Evolutionary conservation across 2,888 invertebrate species (phyloP).

Genomic region (Zygaena filipendulae): DNA sequence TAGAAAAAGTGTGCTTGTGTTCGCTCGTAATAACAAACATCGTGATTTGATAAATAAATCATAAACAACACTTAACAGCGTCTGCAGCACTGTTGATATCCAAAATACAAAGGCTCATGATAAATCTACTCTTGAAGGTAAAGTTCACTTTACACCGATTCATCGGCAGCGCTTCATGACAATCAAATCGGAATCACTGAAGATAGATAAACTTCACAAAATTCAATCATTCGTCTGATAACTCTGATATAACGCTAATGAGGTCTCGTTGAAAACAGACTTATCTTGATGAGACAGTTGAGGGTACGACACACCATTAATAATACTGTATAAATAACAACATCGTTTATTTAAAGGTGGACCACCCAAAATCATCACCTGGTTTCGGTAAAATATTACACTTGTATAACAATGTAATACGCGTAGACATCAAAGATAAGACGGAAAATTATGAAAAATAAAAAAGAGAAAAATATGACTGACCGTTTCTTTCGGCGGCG

Average conservation of each 20-base stretch:
- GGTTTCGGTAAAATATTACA: too few relatives aligned
- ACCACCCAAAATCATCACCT: conserved; percentile 68
- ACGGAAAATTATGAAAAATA: conserved; percentile 39
- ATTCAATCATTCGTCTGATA: conserved; percentile 55
- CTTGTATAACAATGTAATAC: too few relatives aligned
- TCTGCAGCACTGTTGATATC: too few relatives aligned
- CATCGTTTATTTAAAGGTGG: conserved; percentile 48
- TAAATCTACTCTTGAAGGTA: too few relatives aligned
- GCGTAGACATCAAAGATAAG: conserved; percentile 46
- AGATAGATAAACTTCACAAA: conserved; percentile 43
- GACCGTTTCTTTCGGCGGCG: conserved; percentile 25
- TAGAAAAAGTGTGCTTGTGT: too few relatives aligned
- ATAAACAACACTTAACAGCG: too few relatives aligned
- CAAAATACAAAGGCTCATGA: too few relatives aligned
- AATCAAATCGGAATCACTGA: conserved; percentile 41
- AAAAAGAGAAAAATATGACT: conserved; percentile 42
- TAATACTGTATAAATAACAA: conserved; percentile 58
- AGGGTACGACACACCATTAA: conserved; percentile 43
- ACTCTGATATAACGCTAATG: conserved; percentile 39
- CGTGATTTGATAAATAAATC: too few relatives aligned
- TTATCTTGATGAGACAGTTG: conserved; percentile 60
- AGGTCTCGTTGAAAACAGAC: conserved; percentile 53
- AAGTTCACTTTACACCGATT: too few relatives aligned
- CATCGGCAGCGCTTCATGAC: conserved; percentile 25
- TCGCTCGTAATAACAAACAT: too few relatives aligned